These are phyloP conservation scores for Furcifer pardalis DNA, from an alignment of 2,797 vertebrate genomes.

Conservation along the genomic window DNA sequence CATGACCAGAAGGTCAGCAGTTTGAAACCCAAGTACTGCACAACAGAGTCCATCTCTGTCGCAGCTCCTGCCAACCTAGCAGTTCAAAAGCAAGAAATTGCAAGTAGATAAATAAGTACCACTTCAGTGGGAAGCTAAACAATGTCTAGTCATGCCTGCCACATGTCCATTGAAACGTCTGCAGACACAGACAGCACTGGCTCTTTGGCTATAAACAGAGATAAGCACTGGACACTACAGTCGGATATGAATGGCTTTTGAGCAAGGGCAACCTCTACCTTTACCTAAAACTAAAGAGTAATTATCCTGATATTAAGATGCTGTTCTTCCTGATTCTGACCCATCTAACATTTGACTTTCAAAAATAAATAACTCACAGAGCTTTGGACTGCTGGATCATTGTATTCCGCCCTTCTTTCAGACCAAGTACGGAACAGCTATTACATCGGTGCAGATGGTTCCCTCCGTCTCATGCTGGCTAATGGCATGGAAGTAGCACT, in stretches of 20 bases:
- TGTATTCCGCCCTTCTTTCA: slow-evolving; percentile 70
- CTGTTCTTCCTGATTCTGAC: not conserved
- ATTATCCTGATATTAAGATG: not conserved
- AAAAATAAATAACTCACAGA: not conserved
- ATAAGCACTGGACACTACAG: not conserved
- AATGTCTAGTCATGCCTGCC: too few relatives aligned
- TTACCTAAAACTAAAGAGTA: not conserved
- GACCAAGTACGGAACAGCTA: slow-evolving; percentile 99
- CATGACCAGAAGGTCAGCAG: too few relatives aligned
- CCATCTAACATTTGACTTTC: not conserved
- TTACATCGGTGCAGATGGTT: slow-evolving; percentile 93
- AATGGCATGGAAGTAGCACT: slow-evolving; percentile 98
- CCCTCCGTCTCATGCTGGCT: slow-evolving; percentile 90
- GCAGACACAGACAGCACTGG: too few relatives aligned
- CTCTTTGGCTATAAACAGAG: too few relatives aligned
- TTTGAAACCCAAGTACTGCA: too few relatives aligned
- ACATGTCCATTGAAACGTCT: too few relatives aligned
- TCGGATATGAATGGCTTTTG: not conserved
- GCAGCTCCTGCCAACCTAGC: too few relatives aligned
- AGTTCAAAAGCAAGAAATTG: too few relatives aligned
- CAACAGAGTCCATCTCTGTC: too few relatives aligned
- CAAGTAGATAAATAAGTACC: too few relatives aligned
- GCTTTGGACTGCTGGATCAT: not conserved
- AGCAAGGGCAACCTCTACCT: too few relatives aligned
- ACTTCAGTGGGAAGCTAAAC: too few relatives aligned